Base-by-base conservation (phyloP, 1,140 invertebrate genomes). In the Camponotus vicinus region DNA sequence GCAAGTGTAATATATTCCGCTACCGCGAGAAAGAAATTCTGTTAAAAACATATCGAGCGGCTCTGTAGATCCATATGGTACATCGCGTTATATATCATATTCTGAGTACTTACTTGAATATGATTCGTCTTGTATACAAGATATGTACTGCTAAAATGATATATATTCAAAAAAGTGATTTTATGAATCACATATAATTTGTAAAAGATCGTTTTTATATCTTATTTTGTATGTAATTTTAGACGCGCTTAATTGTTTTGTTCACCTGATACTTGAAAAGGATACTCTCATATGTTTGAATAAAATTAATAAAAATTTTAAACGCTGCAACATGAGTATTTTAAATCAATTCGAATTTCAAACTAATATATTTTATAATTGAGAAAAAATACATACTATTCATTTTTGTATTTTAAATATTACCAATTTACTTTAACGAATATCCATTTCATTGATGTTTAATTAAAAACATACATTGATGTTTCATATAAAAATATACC, bases 21-120 rank as follows among this genome's bases (percentile, higher is more conserved):
- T 13, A n/a, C 18, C 0, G 11, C 21, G 37, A 45, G 27, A 61
- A 83, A 37, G 55, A 75, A 75, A 83, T 83, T 75, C 55, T 75
- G 69, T 83, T 83, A 75, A 73, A 83, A 83, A 83, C 55, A 83
- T 49, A 73, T 34, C 55, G 55, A n/a, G 37, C 45, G 34, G n/a
- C n/a, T 64, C 42, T 15, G 45, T 78, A 49, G 59, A 66, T 5
- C 15, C 32, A 66, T 34, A 15, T 66, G 11, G 7, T 69, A 21
- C 5, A 8, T 40, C 34, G 63, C 45, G 11, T n/a, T 63, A n/a
- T 32, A 4, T 18, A 59, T 34, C 61, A 34, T n/a, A 57, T 32
- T 49, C 55, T 3, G 37, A 45, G 18, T 83, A 49, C 37, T 7
- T 34, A 8, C n/a, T 75, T 42, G 40, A 73, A 55, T 15, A 45